Evolutionary conservation across 2,888 invertebrate species (phyloP), one percentile per base, ranked within the genome.

Genomic region (Anodontia alba): DNA sequence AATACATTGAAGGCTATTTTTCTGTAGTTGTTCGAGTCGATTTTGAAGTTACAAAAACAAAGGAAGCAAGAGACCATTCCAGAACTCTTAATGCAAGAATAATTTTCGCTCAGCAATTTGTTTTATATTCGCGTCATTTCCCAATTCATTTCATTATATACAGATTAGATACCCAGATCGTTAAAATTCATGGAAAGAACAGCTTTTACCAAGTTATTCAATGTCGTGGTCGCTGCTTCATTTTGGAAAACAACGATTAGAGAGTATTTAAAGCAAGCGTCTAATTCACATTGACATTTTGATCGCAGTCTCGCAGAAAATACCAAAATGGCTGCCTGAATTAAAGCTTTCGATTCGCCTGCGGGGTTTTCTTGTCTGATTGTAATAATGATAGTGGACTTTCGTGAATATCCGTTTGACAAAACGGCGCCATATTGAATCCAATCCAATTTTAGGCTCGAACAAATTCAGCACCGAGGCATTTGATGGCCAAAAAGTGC

Each of bases 301-400:
- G 74, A 81, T 79, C 78, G 74, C 36, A 69, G 81, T 66, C 73
- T 76, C 46, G 70, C 68, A 57, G 72, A 76, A 62, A 73, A 76
- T 80, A 78, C 80, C 85, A 82, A 85, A 78, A 78, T 78, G 68
- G 67, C 70, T 54, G 67, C 38, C 43, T 68, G 71, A 80, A 80
- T 78, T 78, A 80, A 80, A 85, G 80, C 80, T 67, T 67, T 49
- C 78, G 23, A 80, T 85, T 78, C 85, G 85, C 82, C 85, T 85
- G 68, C 46, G 71, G 82, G 82, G 76, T 73, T 82, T 82, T 80
- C 77, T 42, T 36, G 70, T 71, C 84, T 54, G 78, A 78, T 76
- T 75, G 36, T 72, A 80, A 85, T 85, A 80, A 76, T 72, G 85
- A 85, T 85, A 82, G 54, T 73, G 26, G 36, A 20, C 36, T 80